Conservation (phyloP, 2,797 vertebrate species). For the Kryptopterus vitreolus region DNA sequence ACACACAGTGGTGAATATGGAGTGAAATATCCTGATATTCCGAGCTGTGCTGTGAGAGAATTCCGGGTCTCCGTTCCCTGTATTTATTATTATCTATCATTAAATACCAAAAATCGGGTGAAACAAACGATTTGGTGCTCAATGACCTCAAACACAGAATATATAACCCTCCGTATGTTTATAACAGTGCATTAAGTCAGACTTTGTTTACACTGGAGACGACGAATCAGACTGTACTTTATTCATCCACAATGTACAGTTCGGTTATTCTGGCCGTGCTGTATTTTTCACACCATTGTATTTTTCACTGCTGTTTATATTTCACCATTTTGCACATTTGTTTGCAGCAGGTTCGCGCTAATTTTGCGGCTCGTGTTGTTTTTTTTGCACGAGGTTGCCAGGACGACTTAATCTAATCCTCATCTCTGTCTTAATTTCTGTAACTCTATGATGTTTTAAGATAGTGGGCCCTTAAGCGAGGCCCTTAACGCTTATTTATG, state of each 20-base stretch:
- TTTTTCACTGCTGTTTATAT: no score
- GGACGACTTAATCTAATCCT: no score
- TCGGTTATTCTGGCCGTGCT: neutral
- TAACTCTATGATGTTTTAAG: no score
- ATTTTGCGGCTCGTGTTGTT: no score
- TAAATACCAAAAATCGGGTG: neutral
- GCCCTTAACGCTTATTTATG: no score
- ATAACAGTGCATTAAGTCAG: neutral
- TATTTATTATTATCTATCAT: conserved; percentile 8
- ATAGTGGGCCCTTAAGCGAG: no score
- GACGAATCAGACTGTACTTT: neutral
- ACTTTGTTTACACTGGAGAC: neutral
- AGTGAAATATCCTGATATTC: neutral
- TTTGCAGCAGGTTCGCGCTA: no score
- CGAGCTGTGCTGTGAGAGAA: conserved; percentile 35
- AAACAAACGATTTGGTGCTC: neutral
- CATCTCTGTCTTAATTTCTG: no score
- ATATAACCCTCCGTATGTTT: fast-evolving
- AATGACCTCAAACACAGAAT: fast-evolving
- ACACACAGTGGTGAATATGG: neutral
- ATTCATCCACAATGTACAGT: neutral
- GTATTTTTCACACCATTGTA: no score
- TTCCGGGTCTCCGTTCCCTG: conserved; percentile 28
- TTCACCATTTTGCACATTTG: no score
- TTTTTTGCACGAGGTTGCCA: no score